Evolutionary conservation across 37 sponge, comb jelly and placozoan species (phyloP).

Genomic region (Aphrocallistes beatrix): DNA sequence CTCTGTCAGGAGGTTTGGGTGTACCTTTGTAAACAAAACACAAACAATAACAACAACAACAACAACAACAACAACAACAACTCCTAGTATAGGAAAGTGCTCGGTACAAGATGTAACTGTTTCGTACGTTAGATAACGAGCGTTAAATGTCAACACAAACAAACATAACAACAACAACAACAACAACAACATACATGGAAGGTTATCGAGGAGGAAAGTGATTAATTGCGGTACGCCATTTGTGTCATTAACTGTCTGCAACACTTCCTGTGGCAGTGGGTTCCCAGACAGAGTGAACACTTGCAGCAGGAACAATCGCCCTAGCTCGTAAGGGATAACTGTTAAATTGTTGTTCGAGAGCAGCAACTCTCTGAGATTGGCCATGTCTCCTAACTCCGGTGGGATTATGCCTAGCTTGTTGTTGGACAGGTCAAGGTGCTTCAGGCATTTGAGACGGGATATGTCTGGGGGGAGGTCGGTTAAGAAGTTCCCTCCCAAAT

Average conservation of each 20-base stretch:
- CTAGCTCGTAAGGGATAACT: slow-evolving; percentile 79
- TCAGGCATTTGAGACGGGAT: slow-evolving; percentile 38
- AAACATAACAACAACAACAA: no score
- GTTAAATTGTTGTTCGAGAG: slow-evolving; percentile 75
- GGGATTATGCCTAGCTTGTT: slow-evolving; percentile 87
- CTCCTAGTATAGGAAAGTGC: background rate
- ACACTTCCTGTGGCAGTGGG: slow-evolving; percentile 57
- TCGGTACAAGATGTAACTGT: no score
- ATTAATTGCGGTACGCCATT: slow-evolving; percentile 75
- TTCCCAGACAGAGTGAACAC: slow-evolving; percentile 50
- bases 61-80: background rate
- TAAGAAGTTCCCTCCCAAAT: slow-evolving; percentile 29
- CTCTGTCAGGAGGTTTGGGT: slow-evolving; percentile 54
- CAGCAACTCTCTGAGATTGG: slow-evolving; percentile 69
- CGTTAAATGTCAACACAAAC: background rate
- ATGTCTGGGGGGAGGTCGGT: slow-evolving; percentile 78
- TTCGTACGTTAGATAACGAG: slow-evolving; percentile 1
- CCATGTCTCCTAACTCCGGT: slow-evolving; percentile 86
- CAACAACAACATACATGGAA: slow-evolving; percentile 34
- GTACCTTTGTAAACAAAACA: slow-evolving; percentile 3
- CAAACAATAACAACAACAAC: background rate
- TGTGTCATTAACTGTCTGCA: slow-evolving; percentile 49
- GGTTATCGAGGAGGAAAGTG: slow-evolving; percentile 72
- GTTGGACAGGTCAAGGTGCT: slow-evolving; percentile 72
- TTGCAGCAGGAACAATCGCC: slow-evolving; percentile 70